These are phyloP conservation scores for Conopomorpha cramerella DNA, from an alignment of 1,140 invertebrate species.

Conservation along the genomic window DNA sequence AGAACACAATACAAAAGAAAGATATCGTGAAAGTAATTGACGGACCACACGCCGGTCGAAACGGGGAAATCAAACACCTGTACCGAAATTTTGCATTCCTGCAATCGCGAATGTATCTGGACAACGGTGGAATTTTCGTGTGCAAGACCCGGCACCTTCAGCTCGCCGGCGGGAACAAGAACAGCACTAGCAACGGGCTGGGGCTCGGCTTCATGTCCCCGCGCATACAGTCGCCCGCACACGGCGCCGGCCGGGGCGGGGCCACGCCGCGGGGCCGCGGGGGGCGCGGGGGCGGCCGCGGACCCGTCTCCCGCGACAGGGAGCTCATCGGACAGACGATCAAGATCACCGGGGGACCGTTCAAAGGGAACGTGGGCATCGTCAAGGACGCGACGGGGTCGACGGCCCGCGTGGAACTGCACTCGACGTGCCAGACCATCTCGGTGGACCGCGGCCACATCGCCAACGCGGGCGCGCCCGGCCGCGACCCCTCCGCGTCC, in stretches of 20 bases:
- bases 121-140: slow-evolving; percentile 97
- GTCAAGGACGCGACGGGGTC: slow-evolving; percentile 93
- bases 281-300: slow-evolving; percentile 67
- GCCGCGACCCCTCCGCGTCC: slow-evolving; percentile 73
- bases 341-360: slow-evolving; percentile 95
- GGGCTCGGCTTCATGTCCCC: slow-evolving; percentile 89
- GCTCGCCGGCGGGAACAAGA: slow-evolving; percentile 83
- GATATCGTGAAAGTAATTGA: slow-evolving; percentile 98
- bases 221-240: slow-evolving; percentile 81
- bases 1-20: slow-evolving; percentile 90
- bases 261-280: slow-evolving; percentile 57
- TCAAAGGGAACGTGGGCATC: slow-evolving; percentile 88
- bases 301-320: slow-evolving; percentile 77
- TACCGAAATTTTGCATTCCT: slow-evolving; percentile 94
- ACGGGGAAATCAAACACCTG: slow-evolving; percentile 95
- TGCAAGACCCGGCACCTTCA: slow-evolving; percentile 92
- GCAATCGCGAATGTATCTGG: slow-evolving; percentile 88
- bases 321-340: slow-evolving; percentile 96
- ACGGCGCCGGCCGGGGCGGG: slow-evolving; percentile 67
- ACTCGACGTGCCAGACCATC: slow-evolving; percentile 96
- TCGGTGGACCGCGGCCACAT: slow-evolving; percentile 94
- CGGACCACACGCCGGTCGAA: slow-evolving; percentile 88
- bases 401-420: slow-evolving; percentile 94
- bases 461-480: slow-evolving; percentile 76
- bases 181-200: slow-evolving; percentile 23